Percentiles rank a stretch among this genome's conserved stretches.
These are phyloP conservation scores for Epizoanthus illoricatus DNA, from an alignment of 92 coral and sea anemone genomes.

Conservation along the genomic window DNA sequence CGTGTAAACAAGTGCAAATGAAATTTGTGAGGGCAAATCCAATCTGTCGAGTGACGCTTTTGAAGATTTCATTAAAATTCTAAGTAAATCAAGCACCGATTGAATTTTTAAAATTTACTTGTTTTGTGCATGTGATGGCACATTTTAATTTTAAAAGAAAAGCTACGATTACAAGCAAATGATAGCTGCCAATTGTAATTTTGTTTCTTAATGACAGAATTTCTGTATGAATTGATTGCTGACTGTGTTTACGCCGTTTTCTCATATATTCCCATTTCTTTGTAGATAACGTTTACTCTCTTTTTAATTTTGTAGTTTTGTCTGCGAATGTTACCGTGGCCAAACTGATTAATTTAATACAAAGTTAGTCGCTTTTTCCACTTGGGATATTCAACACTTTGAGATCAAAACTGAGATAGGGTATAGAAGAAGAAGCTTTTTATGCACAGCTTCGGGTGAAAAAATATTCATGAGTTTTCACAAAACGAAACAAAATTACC, in stretches of 20 bases:
- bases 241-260: constrained; percentile 13
- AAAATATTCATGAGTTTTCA: neutral
- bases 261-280: neutral
- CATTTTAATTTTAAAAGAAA: constrained; percentile 30
- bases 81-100: constrained; percentile 29
- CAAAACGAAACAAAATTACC: neutral
- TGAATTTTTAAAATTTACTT: constrained; percentile 32
- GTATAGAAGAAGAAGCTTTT: neutral
- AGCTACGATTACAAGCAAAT: neutral
- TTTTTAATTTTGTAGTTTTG: neutral
- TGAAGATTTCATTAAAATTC: constrained; percentile 23
- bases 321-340: neutral
- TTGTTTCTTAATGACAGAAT: constrained; percentile 16
- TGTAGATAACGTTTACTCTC: constrained; percentile 2
- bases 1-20: constrained; percentile 22
- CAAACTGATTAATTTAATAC: neutral
- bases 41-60: constrained; percentile 21
- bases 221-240: constrained; percentile 34
- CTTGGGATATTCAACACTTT: neutral
- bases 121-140: constrained; percentile 18
- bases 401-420: neutral
- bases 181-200: constrained; percentile 20
- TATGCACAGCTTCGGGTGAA: constrained; percentile 3
- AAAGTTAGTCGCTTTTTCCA: neutral
- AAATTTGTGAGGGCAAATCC: constrained; percentile 14